Evolutionary conservation across 2,113 vertebrate species (phyloP).

Genomic region (Callopanchax toddi): DNA sequence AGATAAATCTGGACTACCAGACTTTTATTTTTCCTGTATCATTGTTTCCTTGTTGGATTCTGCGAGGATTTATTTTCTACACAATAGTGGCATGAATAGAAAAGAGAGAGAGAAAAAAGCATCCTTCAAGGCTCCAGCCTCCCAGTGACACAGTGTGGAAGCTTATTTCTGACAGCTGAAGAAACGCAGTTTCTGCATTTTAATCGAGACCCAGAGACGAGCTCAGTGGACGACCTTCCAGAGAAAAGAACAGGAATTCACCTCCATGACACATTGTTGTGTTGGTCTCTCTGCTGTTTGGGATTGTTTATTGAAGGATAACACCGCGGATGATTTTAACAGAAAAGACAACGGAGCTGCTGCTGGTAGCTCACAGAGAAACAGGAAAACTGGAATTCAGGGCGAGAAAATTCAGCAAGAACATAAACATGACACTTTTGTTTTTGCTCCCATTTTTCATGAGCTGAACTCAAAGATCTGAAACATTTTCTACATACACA

Average conservation of each 20-base stretch:
- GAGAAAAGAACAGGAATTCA: slow-evolving; percentile 38
- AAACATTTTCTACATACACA: too few relatives aligned
- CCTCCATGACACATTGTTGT: slow-evolving; percentile 24
- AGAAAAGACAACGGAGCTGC: slow-evolving; percentile 29
- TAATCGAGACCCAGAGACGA: slow-evolving; percentile 49
- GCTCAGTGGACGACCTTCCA: slow-evolving; percentile 47
- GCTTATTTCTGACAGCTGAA: slow-evolving; percentile 44
- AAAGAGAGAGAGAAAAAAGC: background rate
- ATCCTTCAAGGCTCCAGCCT: slow-evolving; percentile 29
- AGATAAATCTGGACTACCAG: background rate
- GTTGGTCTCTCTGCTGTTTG: slow-evolving; percentile 27
- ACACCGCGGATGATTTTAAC: slow-evolving; percentile 46
- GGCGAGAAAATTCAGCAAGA: slow-evolving; percentile 22
- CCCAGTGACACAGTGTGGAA: slow-evolving; percentile 29
- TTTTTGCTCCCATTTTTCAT: too few relatives aligned
- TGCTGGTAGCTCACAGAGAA: slow-evolving; percentile 44
- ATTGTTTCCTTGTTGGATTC: slow-evolving; percentile 27
- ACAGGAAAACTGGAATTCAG: slow-evolving; percentile 20
- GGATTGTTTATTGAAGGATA: slow-evolving; percentile 45
- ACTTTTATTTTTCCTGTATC: slow-evolving; percentile 23
- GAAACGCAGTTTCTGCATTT: slow-evolving; percentile 21
- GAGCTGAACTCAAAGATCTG: too few relatives aligned
- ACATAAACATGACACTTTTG: too few relatives aligned
- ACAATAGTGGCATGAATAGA: slow-evolving; percentile 14
- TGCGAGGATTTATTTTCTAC: slow-evolving; percentile 31